A percentile compares a stretch with the other conserved stretches of the same genome.
Evolutionary conservation across 2,888 invertebrate genomes (phyloP).

Genomic region (Sialis fuliginosa): DNA sequence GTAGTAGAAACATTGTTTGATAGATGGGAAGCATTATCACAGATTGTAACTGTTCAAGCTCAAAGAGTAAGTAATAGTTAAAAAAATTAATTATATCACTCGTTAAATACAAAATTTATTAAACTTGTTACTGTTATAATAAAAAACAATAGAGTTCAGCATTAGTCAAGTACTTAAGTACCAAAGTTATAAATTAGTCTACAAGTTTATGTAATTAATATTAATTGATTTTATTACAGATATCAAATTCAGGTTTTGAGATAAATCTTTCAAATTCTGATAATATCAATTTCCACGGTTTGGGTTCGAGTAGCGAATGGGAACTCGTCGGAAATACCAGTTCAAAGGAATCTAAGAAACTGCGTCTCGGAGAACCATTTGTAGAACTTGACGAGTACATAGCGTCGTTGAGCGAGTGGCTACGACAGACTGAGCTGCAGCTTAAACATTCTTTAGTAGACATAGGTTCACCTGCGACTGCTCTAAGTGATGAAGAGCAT

Average conservation of each 20-base stretch:
- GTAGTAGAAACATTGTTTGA: constrained; percentile 49
- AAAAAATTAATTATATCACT: constrained; percentile 1
- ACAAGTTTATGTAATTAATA: not conserved
- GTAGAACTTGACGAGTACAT: constrained; percentile 1
- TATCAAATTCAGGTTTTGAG: constrained; percentile 42
- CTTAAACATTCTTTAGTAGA: not conserved
- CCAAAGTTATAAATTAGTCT: not conserved
- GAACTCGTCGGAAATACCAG: constrained; percentile 1
- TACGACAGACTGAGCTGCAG: constrained; percentile 2
- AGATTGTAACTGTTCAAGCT: constrained; percentile 58
- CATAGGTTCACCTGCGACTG: not conserved
- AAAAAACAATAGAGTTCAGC: no score
- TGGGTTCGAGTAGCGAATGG: constrained; percentile 6
- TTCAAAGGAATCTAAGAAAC: constrained; percentile 22
- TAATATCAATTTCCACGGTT: constrained; percentile 7
- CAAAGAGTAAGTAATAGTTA: constrained; percentile 32
- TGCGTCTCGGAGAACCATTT: constrained; percentile 18
- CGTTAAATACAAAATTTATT: constrained; percentile 1
- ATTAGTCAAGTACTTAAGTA: not conserved
- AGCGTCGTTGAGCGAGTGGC: constrained; percentile 1
- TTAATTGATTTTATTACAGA: constrained; percentile 21
- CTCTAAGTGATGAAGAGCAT: constrained; percentile 3
- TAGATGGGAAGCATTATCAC: constrained; percentile 52
- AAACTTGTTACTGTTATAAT: no score
- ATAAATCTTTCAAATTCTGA: constrained; percentile 15